These are phyloP conservation scores for Paragorgia papillata DNA, from an alignment of 92 coral and sea anemone genomes.

Conservation along the genomic window DNA sequence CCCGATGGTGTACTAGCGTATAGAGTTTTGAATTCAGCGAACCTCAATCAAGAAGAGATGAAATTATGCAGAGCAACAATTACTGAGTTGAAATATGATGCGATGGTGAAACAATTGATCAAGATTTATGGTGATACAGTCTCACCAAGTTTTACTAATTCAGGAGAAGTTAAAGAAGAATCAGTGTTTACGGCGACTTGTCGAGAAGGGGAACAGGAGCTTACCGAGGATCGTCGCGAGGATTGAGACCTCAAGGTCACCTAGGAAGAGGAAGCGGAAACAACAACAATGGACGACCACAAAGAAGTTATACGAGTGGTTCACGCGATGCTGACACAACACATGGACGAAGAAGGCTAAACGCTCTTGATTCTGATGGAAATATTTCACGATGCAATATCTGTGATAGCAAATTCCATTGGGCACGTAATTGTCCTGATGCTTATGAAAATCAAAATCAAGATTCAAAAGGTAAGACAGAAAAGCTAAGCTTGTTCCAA, in stretches of 20 bases:
- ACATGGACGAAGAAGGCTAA: conserved; percentile 1
- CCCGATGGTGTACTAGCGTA: conserved; percentile 40
- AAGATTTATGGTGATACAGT: conserved; percentile 23
- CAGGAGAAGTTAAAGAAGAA: not conserved
- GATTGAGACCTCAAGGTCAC: not conserved
- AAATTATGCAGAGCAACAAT: conserved; percentile 42
- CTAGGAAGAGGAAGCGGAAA: not conserved
- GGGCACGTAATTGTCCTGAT: too few species aligned
- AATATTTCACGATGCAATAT: conserved; percentile 6
- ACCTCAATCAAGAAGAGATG: conserved; percentile 33
- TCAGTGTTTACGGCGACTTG: conserved; percentile 6
- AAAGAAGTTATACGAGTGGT: not conserved
- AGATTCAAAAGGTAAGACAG: too few species aligned
- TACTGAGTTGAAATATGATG: conserved; percentile 46
- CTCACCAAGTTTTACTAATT: not conserved
- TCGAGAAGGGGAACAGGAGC: conserved; percentile 1
- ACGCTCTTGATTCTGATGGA: conserved; percentile 3
- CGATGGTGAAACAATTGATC: conserved; percentile 38
- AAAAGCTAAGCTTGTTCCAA: too few species aligned
- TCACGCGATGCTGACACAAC: not conserved
- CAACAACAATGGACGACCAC: not conserved
- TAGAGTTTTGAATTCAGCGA: conserved; percentile 37
- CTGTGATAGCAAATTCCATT: conserved; percentile 10
- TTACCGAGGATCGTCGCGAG: not conserved
- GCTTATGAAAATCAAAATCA: too few species aligned